Evolutionary conservation across 2,797 vertebrate genomes (phyloP), one percentile per base, ranked within the genome.

Genomic region (Spondyliosoma cantharus): DNA sequence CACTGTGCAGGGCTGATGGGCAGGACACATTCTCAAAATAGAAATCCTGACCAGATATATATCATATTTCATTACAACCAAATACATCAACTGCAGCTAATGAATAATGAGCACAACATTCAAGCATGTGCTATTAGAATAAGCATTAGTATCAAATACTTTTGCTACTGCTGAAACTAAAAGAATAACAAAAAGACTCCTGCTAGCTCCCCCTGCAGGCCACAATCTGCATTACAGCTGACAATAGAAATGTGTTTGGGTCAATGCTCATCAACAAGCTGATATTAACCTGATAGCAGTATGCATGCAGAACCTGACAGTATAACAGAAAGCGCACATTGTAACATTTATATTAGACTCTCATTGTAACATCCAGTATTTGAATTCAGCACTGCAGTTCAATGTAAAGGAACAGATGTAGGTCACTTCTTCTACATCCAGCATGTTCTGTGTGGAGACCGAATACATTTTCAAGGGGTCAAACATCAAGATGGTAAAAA

Each of bases 171-270:
- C 3, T 43, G 19, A 27, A 15, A 5, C 2, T 20, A 1, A n/a
- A 4, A 16, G 32, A 12, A 14, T 27, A 25, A 56, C 15, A n/a
- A 37, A 37, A 11, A 37, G 37, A 11, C 37, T 0, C 2, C n/a
- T 58, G 24, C n/a, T 59, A 16, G 56, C 70, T 32, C 65, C 56
- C 65, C 56, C 71, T 65, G 8, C 8, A 61, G 81, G 65, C 42
- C 32, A 9, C 20, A 17, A 1, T 8, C 17, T 54, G 20, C 6
- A 74, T 54, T 54, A 65, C 58, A 54, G 14, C 42, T 9, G 13
- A 48, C 25, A 32, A 15, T 16, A 24, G 17, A 43, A 2, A 25
- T 32, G 16, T n/a, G n/a, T n/a, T n/a, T n/a, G n/a, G n/a, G n/a
- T n/a, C n/a, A n/a, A n/a, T n/a, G n/a, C n/a, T n/a, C n/a, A n/a